A percentile compares a stretch with the other conserved stretches of the same genome.
Evolutionary conservation across 1,140 invertebrate species (phyloP).

Genomic region (Lepidotrigona ventralis): DNA sequence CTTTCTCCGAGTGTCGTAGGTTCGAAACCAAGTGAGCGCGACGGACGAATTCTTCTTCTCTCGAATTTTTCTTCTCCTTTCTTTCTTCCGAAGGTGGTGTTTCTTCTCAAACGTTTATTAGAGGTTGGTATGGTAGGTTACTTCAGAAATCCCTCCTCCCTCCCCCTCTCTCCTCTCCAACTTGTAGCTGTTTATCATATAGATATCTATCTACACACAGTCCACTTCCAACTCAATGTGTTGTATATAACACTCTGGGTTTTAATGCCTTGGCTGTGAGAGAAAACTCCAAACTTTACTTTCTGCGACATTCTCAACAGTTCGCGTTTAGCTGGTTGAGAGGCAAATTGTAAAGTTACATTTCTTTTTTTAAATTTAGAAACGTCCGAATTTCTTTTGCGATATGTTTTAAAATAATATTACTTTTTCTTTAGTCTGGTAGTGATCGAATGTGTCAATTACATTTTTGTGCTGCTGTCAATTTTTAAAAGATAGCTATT

Average conservation of each 20-base stretch:
- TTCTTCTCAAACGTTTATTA: no score
- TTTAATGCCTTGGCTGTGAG: background rate
- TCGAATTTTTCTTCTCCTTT: background rate
- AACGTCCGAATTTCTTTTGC: no score
- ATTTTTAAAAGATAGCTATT: no score
- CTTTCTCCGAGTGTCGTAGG: background rate
- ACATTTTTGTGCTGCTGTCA: no score
- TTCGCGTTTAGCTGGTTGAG: no score
- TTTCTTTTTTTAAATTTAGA: background rate
- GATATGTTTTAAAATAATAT: no score
- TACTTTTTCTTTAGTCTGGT: no score
- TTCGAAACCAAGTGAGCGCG: background rate
- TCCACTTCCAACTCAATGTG: background rate
- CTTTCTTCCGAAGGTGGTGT: background rate
- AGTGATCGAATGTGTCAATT: no score
- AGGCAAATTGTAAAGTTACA: background rate
- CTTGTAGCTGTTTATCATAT: no score
- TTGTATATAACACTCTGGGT: background rate
- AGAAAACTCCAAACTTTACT: background rate
- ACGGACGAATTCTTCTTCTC: background rate
- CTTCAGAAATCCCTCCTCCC: no score
- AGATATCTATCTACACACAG: background rate
- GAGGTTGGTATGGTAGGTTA: no score
- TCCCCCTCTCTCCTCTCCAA: no score
- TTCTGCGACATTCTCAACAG: background rate